Evolutionary conservation across 37 sponge, comb jelly and placozoan species (phyloP), one percentile per base, ranked within the genome.

Genomic region (Eunapius fragilis): DNA sequence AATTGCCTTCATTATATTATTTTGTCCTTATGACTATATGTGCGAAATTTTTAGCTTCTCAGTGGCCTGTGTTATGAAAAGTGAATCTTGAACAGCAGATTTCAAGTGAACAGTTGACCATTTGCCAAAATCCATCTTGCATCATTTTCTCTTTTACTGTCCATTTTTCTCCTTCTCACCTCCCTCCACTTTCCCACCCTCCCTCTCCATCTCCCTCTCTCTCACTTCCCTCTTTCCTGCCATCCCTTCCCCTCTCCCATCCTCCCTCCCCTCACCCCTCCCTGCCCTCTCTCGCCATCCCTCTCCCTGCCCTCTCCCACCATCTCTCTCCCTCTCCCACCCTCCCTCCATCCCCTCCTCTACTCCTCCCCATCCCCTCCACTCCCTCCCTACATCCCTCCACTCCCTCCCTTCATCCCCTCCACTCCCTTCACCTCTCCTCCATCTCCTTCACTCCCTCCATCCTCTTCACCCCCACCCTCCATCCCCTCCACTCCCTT

Each of bases 221-320:
- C 10, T 35, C 37, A 27, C 33, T 32, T 76, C 31, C 73, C 72
- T 85, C 80, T 26, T 17, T 25, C 58, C n/a, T 11, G 35, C 74
- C 79, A 50, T 38, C 75, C 36, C 41, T 75, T 30, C 25, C 26
- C 50, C 32, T n/a, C 32, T 37, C 31, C 45, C 35, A 25, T 34
- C 45, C 76, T 45, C 50, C 22, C 35, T 33, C 58, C 26, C 38
- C 37, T 0, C 48, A 71, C 76, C 58, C 45, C 33, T 13, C 25
- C 37, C 9, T 72, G 69, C 79, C 37, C 73, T 49, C 70, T 68
- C 31, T 77, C 6, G 70, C 69, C n/a, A 19, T 37, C 85, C 68
- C 2, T 71, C 77, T 74, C 77, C 37, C 28, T 32, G n/a, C 70
- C 77, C 25, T 37, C 78, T 23, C 33, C 32, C 70, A 24, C 3